Evolutionary conservation across 2,888 invertebrate genomes (phyloP).

Genomic region (Gonocerus acuteangulatus): DNA sequence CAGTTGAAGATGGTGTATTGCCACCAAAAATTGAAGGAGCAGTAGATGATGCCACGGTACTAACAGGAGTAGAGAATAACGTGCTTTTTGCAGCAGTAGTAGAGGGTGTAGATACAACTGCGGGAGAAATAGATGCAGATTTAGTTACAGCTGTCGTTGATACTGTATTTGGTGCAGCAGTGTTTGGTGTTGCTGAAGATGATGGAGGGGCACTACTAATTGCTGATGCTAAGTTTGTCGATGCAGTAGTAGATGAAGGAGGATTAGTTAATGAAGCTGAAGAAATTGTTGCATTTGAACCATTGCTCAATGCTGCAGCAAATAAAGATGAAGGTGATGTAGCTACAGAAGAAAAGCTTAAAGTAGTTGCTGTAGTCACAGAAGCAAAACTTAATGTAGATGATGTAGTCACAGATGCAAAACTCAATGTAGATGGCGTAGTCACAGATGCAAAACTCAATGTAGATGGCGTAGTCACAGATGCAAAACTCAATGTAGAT

Average conservation of each 20-base stretch:
- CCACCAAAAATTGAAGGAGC: background rate
- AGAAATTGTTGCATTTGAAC: slow-evolving; percentile 34
- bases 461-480: background rate
- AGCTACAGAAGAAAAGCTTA: slow-evolving; percentile 21
- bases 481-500: background rate
- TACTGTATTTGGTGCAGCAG: background rate
- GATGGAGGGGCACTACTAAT: background rate
- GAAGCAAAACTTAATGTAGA: slow-evolving; percentile 6
- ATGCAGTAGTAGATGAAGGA: background rate
- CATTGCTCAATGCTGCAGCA: slow-evolving; percentile 24
- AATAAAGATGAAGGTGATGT: slow-evolving; percentile 27
- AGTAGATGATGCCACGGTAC: background rate
- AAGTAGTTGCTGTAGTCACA: slow-evolving; percentile 38
- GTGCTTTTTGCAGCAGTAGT: background rate
- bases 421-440: slow-evolving; percentile 8
- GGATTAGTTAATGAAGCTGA: slow-evolving; percentile 34
- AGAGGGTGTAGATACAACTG: background rate
- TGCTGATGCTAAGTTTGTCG: background rate
- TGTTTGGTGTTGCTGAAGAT: background rate
- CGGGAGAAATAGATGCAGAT: background rate
- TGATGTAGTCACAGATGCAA: slow-evolving; percentile 2
- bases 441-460: slow-evolving; percentile 10
- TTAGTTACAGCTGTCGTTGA: background rate
- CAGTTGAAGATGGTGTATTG: slow-evolving; percentile 1
- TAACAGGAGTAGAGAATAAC: background rate